Evolutionary conservation across 1,140 invertebrate species (phyloP).

Genomic region (Drosophila ogumai): DNA sequence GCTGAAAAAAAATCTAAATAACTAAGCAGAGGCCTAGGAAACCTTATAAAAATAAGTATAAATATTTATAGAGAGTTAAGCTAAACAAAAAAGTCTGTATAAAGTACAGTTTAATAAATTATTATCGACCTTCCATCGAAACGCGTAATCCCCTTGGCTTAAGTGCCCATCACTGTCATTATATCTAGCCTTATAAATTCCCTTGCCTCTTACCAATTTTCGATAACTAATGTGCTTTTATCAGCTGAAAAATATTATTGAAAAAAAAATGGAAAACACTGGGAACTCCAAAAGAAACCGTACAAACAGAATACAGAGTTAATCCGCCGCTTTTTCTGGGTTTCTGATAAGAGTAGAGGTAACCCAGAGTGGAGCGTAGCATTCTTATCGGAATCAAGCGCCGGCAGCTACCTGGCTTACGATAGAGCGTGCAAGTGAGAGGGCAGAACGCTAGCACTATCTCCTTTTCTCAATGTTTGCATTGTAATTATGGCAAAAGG

Average conservation of each 20-base stretch:
- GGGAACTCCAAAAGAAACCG: slow-evolving; percentile 39
- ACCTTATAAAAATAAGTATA: neutral
- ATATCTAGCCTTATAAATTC: slow-evolving; percentile 4
- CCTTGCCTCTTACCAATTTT: neutral
- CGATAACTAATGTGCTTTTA: slow-evolving; percentile 22
- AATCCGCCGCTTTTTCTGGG: slow-evolving; percentile 54
- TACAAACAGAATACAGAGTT: slow-evolving; percentile 37
- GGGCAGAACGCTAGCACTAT: neutral
- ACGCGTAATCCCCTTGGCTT: slow-evolving; percentile 2
- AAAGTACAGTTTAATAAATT: neutral
- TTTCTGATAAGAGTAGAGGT: slow-evolving; percentile 58
- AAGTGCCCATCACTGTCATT: slow-evolving; percentile 11
- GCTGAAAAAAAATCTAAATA: neutral
- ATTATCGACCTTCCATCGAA: slow-evolving; percentile 4
- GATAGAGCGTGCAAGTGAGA: slow-evolving; percentile 4
- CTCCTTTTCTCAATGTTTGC: slow-evolving; percentile 22
- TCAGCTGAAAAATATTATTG: slow-evolving; percentile 23
- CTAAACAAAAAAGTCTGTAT: neutral
- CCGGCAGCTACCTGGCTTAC: slow-evolving; percentile 59
- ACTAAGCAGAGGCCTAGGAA: neutral
- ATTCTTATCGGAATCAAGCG: slow-evolving; percentile 52
- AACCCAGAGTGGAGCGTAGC: slow-evolving; percentile 12
- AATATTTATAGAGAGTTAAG: too few species aligned
- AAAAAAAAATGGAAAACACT: neutral
- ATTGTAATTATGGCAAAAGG: slow-evolving; percentile 60